phyloP scores from a whole-genome alignment of 2,797 vertebrate genomes.

The Micropoecilia bifurca region DNA sequence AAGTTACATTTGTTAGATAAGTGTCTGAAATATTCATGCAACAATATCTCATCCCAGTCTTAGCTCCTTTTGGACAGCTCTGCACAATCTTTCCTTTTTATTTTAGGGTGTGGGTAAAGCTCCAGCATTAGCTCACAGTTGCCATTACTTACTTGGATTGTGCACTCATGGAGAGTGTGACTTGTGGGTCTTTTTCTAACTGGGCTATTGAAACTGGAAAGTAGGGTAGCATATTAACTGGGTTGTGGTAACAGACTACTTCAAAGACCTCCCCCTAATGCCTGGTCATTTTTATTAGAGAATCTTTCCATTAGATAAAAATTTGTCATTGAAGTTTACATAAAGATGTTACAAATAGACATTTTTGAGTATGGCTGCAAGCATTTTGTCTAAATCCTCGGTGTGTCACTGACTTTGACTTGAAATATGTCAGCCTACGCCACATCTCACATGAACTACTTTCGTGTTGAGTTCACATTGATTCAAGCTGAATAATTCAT shows the following conservation, averaged over 20 bases:
- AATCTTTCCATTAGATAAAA: constrained; percentile 37
- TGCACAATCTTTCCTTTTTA: constrained; percentile 41
- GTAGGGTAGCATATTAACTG: constrained; percentile 74
- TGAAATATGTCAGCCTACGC: background rate
- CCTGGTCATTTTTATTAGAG: constrained; percentile 49
- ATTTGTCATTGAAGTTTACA: constrained; percentile 6
- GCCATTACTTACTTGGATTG: constrained; percentile 68
- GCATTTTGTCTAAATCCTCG: background rate
- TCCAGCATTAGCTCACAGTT: constrained; percentile 59
- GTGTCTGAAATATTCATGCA: constrained; percentile 62
- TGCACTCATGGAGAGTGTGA: constrained; percentile 60
- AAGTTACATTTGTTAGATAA: constrained; percentile 52
- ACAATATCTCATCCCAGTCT: constrained; percentile 48
- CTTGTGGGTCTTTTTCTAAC: constrained; percentile 71
- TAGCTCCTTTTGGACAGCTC: constrained; percentile 46
- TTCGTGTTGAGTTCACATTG: background rate
- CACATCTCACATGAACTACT: background rate
- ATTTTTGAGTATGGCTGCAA: background rate
- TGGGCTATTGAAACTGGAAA: constrained; percentile 75
- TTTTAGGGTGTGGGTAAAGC: constrained; percentile 47
- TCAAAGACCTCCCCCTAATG: constrained; percentile 38
- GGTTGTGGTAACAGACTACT: constrained; percentile 57
- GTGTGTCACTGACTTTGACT: background rate
- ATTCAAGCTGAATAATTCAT: background rate
- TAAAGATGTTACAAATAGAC: background rate